Evolutionary conservation across 2,797 vertebrate species (phyloP), one percentile per base, ranked within the genome.

Genomic region (Trichosurus vulpecula): DNA sequence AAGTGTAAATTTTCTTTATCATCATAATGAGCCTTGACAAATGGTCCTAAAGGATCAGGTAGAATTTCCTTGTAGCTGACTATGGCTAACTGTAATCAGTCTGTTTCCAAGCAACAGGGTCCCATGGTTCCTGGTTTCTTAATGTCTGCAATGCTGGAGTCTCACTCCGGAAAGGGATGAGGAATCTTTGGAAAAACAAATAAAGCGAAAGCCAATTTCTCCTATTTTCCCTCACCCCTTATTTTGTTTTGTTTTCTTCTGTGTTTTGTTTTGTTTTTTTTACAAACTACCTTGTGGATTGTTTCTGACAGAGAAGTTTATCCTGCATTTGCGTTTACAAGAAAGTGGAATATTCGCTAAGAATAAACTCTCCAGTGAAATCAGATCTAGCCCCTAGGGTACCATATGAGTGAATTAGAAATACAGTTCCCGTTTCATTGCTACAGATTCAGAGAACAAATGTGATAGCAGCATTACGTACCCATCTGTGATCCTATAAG

Each of bases 31-130:
- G 93, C 47, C 89, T 97, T 98, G 97, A 94, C 92, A 98, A 98
- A 98, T 98, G 97, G 96, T 98, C 97, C 97, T 98, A 94, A 98
- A 97, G 97, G 98, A 98, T 97, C 96, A 98, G 96, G 97, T 97
- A 97, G 95, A 98, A 97, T 97, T 98, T 98, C 95, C 95, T 97
- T 89, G 56, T 97, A 96, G 94, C 93, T 95, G 96, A 91, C 94
- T 95, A 94, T 91, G 97, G 95, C 94, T 98, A 95, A 92, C 97
- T 98, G 97, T 97, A 98, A 98, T 98, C 97, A 96, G 93, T 74
- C 96, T 94, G 98, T 98, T 97, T 98, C 98, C 93, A 98, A 96
- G 98, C 98, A 98, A 98, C 97, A 81, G 47, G 94, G 95, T 96
- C 95, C 97, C 53, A 3, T 98, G 96, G 96, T 98, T 98, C 95